Evolutionary conservation across 2,113 vertebrate species (phyloP).

Genomic region (Nothocercus nigrocapillus): DNA sequence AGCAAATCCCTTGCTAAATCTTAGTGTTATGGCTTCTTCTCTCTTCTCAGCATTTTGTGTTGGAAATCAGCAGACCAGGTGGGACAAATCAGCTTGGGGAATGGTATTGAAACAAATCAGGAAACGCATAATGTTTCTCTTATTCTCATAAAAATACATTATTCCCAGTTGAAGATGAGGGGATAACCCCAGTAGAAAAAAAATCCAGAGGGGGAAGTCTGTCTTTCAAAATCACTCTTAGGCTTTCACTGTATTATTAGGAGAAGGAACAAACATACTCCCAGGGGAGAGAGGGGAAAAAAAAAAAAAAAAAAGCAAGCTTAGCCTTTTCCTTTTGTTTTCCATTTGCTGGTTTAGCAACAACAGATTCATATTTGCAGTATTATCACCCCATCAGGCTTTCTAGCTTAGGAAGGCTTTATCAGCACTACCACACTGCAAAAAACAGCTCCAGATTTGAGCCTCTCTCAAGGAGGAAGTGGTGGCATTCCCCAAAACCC

Average conservation of each 20-base stretch:
- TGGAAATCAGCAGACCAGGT: not conserved
- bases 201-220: not conserved
- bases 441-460: slow-evolving; percentile 38
- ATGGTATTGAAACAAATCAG: not conserved
- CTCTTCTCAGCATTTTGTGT: not conserved
- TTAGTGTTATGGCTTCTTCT: not conserved
- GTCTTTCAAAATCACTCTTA: not conserved
- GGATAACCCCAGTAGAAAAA: not conserved
- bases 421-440: not conserved
- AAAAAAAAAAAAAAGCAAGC: not conserved
- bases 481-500: not conserved
- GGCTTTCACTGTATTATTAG: not conserved
- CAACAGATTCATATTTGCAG: not conserved
- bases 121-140: not conserved
- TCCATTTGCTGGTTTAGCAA: not conserved
- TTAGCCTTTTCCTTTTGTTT: not conserved
- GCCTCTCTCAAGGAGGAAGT: slow-evolving; percentile 10
- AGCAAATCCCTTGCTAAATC: not conserved
- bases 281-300: no score
- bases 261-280: not conserved
- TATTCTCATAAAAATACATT: not conserved
- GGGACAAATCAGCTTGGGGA: not conserved
- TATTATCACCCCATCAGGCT: not conserved
- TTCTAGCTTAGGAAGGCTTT: not conserved
- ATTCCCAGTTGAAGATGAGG: not conserved